Evolutionary conservation across 2,797 vertebrate genomes (phyloP).

Genomic region (Peromyscus nudipes): DNA sequence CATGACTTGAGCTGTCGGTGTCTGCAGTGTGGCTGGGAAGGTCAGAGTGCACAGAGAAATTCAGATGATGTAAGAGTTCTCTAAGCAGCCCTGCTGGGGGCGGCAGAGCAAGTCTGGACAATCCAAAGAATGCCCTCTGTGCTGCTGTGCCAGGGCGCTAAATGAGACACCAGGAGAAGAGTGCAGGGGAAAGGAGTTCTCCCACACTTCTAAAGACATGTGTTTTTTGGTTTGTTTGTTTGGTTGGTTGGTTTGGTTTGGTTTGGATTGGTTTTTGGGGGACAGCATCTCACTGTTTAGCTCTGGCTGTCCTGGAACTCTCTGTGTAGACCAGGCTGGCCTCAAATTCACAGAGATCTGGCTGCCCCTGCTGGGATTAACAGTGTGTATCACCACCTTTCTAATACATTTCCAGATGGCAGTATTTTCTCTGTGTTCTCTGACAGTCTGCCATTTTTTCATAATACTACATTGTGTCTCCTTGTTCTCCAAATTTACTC

Average conservation of each 20-base stretch:
- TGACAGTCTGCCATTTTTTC: too few relatives aligned
- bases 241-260: neutral
- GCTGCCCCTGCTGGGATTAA: neutral
- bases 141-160: neutral
- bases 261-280: neutral
- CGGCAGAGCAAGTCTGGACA: neutral
- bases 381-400: neutral
- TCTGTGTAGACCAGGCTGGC: neutral
- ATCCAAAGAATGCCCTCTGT: neutral
- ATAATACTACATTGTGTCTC: neutral
- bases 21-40: neutral
- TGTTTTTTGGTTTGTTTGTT: neutral
- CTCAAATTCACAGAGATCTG: neutral
- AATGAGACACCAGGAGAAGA: neutral
- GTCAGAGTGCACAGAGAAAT: neutral
- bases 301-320: neutral
- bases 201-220: neutral
- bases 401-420: neutral
- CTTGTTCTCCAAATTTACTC: neutral
- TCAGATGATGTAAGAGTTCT: neutral
- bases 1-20: neutral
- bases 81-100: neutral
- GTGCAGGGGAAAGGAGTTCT: neutral
- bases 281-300: neutral
- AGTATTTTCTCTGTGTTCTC: neutral